Evolutionary conservation across 2,888 invertebrate species (phyloP).

Genomic region (Leucozona laternaria): DNA sequence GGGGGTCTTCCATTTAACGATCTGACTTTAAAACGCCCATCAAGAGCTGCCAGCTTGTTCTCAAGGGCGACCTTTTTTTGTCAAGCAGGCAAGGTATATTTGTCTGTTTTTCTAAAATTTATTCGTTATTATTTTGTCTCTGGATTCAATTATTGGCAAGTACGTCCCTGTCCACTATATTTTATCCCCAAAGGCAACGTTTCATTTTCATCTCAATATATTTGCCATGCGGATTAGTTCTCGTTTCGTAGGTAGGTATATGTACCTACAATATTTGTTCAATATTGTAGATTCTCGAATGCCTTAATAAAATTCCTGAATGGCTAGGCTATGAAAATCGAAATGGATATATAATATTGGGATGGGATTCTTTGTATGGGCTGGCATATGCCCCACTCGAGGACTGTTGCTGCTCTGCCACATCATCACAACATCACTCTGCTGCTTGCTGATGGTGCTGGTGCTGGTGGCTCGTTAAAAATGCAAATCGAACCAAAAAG

Average conservation of each 20-base stretch:
- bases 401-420: constrained; percentile 18
- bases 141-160: not conserved
- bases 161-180: not conserved
- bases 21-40: no score
- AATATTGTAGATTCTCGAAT: constrained; percentile 62
- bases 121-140: not conserved
- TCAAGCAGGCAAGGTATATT: no score
- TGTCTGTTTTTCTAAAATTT: not conserved
- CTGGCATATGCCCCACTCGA: not conserved
- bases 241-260: constrained; percentile 35
- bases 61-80: not conserved
- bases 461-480: constrained; percentile 68
- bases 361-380: not conserved
- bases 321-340: not conserved
- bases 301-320: constrained; percentile 16
- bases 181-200: constrained; percentile 31
- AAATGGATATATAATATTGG: no score
- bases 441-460: not conserved
- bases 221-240: constrained; percentile 67
- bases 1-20: no score
- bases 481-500: constrained; percentile 75
- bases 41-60: no score
- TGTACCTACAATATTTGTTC: constrained; percentile 56
- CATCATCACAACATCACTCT: constrained; percentile 31
- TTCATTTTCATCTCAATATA: constrained; percentile 55